Percentiles rank a stretch among this genome's conserved stretches.
Evolutionary conservation across 2,888 invertebrate genomes (phyloP).

Genomic region (Xanthorhoe spadicearia): DNA sequence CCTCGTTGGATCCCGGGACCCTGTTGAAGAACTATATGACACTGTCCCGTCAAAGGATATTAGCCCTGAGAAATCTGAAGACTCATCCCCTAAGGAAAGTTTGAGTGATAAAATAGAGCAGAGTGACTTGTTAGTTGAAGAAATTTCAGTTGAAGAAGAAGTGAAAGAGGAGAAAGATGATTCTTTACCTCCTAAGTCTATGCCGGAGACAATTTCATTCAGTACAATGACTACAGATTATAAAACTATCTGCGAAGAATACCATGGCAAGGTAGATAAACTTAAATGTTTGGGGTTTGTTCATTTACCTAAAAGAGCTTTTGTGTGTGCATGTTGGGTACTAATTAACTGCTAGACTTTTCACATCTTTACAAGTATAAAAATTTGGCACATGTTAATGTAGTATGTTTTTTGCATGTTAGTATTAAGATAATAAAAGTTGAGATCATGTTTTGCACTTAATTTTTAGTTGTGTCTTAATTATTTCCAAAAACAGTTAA

Average conservation of each 20-base stretch:
- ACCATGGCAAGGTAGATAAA: constrained; percentile 86
- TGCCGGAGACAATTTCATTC: constrained; percentile 75
- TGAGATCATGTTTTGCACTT: neutral
- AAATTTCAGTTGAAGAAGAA: constrained; percentile 68
- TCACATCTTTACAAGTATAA: too few species aligned
- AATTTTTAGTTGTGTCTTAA: neutral
- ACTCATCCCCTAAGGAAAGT: constrained; percentile 58
- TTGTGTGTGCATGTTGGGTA: neutral
- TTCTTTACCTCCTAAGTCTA: constrained; percentile 66
- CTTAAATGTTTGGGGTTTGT: constrained; percentile 48
- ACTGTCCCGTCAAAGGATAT: constrained; percentile 29
- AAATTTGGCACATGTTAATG: neutral
- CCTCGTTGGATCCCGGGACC: constrained; percentile 65
- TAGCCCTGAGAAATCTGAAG: constrained; percentile 44
- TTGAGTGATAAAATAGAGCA: constrained; percentile 68
- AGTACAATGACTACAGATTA: constrained; percentile 88
- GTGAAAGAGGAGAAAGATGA: constrained; percentile 59
- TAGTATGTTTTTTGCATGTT: neutral
- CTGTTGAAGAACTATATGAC: constrained; percentile 64
- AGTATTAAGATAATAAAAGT: neutral
- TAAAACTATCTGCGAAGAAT: constrained; percentile 89
- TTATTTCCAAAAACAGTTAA: neutral
- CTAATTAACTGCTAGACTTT: neutral
- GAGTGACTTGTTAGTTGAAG: constrained; percentile 72
- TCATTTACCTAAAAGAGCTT: constrained; percentile 11